A percentile compares a stretch with the other conserved stretches of the same genome.
Conservation (phyloP, 2,113 vertebrate species). For the Amblyornis subalaris region DNA sequence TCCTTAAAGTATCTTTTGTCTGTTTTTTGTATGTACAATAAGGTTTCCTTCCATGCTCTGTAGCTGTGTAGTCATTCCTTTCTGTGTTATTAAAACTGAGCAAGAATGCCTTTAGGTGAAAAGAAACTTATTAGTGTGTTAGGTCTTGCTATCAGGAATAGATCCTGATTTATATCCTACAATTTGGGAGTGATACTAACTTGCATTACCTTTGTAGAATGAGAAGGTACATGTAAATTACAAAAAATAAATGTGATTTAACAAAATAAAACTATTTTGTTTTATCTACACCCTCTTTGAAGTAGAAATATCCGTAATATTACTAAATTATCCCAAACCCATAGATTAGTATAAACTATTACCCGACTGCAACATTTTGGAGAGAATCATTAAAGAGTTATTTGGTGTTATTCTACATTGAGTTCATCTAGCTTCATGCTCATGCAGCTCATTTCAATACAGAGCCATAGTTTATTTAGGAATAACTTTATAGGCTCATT, state of each 20-base stretch:
- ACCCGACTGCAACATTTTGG: background rate
- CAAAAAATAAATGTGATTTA: background rate
- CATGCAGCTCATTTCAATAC: background rate
- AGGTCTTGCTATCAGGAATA: slow-evolving; percentile 16
- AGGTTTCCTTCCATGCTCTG: background rate
- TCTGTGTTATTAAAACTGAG: slow-evolving; percentile 60
- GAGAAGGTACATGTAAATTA: background rate
- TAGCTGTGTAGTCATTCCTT: slow-evolving; percentile 13
- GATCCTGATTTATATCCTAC: background rate
- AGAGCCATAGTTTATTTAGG: background rate
- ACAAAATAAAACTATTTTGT: background rate
- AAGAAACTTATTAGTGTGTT: slow-evolving; percentile 2
- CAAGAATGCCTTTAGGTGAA: slow-evolving; percentile 29
- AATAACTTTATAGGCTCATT: background rate
- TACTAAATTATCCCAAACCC: background rate
- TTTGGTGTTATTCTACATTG: background rate
- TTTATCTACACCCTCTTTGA: background rate
- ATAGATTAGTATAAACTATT: background rate
- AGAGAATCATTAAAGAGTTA: background rate
- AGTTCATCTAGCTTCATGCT: background rate
- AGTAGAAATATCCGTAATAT: background rate
- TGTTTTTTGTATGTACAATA: background rate
- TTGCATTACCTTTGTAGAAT: background rate
- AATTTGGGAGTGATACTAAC: slow-evolving; percentile 24
- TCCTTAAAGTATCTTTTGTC: background rate